phyloP scores from a whole-genome alignment of 2,113 vertebrate species.

The Sclerurus mexicanus region DNA sequence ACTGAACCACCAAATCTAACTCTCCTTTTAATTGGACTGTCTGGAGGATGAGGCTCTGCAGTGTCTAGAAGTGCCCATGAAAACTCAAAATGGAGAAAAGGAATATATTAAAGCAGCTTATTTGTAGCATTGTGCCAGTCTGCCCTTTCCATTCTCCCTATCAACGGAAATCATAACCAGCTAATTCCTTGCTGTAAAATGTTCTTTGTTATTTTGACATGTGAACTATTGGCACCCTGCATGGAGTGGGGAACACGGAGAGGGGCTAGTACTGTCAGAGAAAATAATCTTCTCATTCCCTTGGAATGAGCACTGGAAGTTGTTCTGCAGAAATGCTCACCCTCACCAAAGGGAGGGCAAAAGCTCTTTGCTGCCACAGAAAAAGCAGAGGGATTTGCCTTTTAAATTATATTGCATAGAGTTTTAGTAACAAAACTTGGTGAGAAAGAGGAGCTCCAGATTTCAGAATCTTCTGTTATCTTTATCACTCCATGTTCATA shows the following conservation, averaged over 20 bases:
- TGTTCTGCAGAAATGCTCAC: not conserved
- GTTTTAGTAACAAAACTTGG: not conserved
- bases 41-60: not conserved
- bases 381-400: not conserved
- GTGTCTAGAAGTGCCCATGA: not conserved
- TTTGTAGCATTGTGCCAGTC: not conserved
- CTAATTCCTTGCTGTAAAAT: not conserved
- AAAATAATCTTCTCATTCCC: not conserved
- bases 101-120: not conserved
- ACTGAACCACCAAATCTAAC: not conserved
- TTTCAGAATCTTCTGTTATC: not conserved
- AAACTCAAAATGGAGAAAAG: not conserved
- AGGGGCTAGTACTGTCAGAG: not conserved
- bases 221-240: not conserved
- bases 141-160: not conserved
- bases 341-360: not conserved
- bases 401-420: not conserved
- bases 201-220: not conserved
- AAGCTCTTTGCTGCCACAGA: not conserved
- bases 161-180: not conserved
- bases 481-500: accelerated
- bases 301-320: not conserved
- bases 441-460: not conserved
- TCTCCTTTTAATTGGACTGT: constrained; percentile 25
- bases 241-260: not conserved